Evolutionary conservation across 92 coral and sea anemone species (phyloP), one percentile per base, ranked within the genome.

Genomic region (Desmophyllum pertusum): DNA sequence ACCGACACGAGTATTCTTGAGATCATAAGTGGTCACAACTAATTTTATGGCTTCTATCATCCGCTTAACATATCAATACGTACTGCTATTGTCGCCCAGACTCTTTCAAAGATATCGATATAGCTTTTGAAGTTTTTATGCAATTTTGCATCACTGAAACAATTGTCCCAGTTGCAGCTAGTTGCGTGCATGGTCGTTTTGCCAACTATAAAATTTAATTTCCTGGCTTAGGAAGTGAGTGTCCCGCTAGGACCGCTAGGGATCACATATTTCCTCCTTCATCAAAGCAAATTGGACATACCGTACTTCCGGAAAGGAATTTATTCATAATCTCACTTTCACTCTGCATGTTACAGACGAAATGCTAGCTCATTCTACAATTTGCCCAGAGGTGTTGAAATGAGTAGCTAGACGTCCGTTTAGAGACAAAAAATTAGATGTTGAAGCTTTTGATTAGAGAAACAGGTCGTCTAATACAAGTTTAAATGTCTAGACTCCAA

Each of bases 121-220:
- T 59, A 48, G 18, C 18, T 48, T 14, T 48, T 3, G 53, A 48
- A n/a, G n/a, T n/a, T n/a, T n/a, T n/a, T n/a, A n/a, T n/a, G n/a
- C n/a, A n/a, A 48, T 15, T 48, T 48, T 48, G 4, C 14, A 48
- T 48, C 53, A 3, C 9, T 55, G 30, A 55, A 55, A 0, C 63
- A 55, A 55, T 55, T 55, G 29, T 23, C 2, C 30, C 6, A 59
- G 15, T 59, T 59, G 65, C n/a, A n/a, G n/a, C n/a, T n/a, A n/a
- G n/a, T n/a, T n/a, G n/a, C n/a, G n/a, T n/a, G n/a, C 65, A 33
- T 59, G 35, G 65, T 59, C 65, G 65, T 59, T 59, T 48, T 25
- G 35, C 11, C 13, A 59, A 59, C 11, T 59, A 59, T 31, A 23
- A 59, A 59, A 10, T 27, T 7, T 0, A 8, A 27, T 27, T 59